Percentiles rank a stretch among this genome's conserved stretches.
phyloP scores from a whole-genome alignment of 2,113 vertebrate genomes.

The Oophaga pumilio region DNA sequence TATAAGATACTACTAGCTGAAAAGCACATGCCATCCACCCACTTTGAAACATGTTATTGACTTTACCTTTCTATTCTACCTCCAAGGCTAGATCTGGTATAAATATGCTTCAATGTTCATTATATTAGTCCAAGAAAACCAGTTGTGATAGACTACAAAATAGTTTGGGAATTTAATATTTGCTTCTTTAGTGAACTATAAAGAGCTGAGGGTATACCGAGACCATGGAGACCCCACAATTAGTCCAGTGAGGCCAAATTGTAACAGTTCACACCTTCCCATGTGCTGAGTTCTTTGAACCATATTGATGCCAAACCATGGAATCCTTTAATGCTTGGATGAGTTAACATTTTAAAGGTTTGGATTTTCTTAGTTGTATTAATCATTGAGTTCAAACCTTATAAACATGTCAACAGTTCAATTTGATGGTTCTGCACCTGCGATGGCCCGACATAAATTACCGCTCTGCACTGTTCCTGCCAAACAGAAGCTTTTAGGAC shows the following conservation, averaged over 20 bases:
- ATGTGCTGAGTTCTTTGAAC: neutral
- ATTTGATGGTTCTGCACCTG: conserved; percentile 42
- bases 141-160: neutral
- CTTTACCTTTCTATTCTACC: neutral
- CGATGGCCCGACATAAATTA: conserved; percentile 24
- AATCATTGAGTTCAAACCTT: conserved; percentile 22
- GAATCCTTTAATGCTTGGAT: neutral
- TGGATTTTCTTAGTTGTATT: neutral
- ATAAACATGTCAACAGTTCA: conserved; percentile 44
- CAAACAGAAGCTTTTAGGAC: conserved; percentile 32
- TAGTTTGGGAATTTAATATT: neutral
- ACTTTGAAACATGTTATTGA: neutral
- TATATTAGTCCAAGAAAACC: neutral
- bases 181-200: neutral
- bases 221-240: neutral
- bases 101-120: neutral
- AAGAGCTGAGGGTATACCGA: neutral
- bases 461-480: conserved; percentile 18
- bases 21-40: neutral
- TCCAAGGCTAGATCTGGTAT: neutral
- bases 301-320: neutral
- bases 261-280: neutral
- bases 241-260: neutral
- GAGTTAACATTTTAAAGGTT: neutral
- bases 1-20: neutral